These are phyloP conservation scores for Spilosoma lubricipeda DNA, from an alignment of 2,888 invertebrate species.

Conservation along the genomic window DNA sequence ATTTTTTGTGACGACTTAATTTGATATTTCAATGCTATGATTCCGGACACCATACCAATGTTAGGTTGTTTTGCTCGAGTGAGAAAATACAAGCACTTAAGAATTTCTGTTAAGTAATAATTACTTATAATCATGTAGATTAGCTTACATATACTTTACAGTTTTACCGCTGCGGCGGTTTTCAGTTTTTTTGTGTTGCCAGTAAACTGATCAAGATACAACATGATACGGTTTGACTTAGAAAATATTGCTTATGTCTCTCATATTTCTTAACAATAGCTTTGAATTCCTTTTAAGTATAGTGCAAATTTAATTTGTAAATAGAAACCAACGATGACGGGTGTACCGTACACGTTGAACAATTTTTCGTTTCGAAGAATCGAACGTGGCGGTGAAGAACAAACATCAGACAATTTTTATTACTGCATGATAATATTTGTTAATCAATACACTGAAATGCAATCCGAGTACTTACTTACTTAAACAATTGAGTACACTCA, in stretches of 20 bases:
- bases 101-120: neutral
- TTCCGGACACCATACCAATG: neutral
- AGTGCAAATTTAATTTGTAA: neutral
- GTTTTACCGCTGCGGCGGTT: neutral
- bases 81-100: neutral
- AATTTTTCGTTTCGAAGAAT: slow-evolving; percentile 23
- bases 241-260: neutral
- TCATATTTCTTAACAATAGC: neutral
- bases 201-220: neutral
- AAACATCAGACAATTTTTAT: slow-evolving; percentile 41
- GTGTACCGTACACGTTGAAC: neutral
- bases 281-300: neutral
- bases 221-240: neutral
- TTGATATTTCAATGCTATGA: neutral
- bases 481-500: slow-evolving; percentile 66
- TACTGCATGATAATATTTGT: slow-evolving; percentile 48
- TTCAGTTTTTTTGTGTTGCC: neutral
- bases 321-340: neutral
- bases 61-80: neutral
- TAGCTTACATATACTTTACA: neutral
- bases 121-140: no score
- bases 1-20: neutral
- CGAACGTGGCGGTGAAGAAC: slow-evolving; percentile 14
- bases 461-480: slow-evolving; percentile 49
- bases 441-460: slow-evolving; percentile 61